Percentiles rank a stretch among this genome's conserved stretches.
These are phyloP conservation scores for Acromyrmex heyeri DNA, from an alignment of 1,140 invertebrate species.

Conservation along the genomic window DNA sequence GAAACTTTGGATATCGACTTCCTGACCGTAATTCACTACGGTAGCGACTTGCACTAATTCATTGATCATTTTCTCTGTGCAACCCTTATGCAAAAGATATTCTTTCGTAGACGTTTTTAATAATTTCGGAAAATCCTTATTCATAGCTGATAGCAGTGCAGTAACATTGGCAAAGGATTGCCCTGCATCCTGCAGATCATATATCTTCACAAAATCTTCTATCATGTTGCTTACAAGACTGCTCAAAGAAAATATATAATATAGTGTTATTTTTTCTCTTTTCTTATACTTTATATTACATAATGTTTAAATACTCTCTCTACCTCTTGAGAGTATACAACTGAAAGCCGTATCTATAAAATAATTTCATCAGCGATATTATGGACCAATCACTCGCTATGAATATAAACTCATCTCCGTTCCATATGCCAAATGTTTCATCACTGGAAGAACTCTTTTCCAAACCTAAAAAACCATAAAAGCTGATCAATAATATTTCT, in stretches of 20 bases:
- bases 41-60: conserved; percentile 88
- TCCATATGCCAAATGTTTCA: conserved; percentile 85
- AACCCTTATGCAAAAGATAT: conserved; percentile 84
- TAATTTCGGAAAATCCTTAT: conserved; percentile 86
- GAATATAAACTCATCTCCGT: conserved; percentile 87
- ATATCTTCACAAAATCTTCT: conserved; percentile 87
- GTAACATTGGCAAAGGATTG: conserved; percentile 86
- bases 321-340: conserved; percentile 83
- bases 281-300: background rate
- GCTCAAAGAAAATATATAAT: conserved; percentile 48
- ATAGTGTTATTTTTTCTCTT: conserved; percentile 12
- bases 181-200: conserved; percentile 87
- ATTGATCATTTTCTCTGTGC: conserved; percentile 86
- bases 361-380: conserved; percentile 85
- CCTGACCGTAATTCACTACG: conserved; percentile 90
- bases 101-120: conserved; percentile 84
- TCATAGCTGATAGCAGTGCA: conserved; percentile 87
- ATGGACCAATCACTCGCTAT: conserved; percentile 85
- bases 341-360: conserved; percentile 88
- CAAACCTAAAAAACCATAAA: conserved; percentile 78
- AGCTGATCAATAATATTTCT: background rate
- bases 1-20: conserved; percentile 88
- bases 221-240: conserved; percentile 79
- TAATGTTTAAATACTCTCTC: conserved; percentile 71
- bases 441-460: conserved; percentile 69